phyloP scores from a whole-genome alignment of 2,888 invertebrate species.

The Phalangium opilio region DNA sequence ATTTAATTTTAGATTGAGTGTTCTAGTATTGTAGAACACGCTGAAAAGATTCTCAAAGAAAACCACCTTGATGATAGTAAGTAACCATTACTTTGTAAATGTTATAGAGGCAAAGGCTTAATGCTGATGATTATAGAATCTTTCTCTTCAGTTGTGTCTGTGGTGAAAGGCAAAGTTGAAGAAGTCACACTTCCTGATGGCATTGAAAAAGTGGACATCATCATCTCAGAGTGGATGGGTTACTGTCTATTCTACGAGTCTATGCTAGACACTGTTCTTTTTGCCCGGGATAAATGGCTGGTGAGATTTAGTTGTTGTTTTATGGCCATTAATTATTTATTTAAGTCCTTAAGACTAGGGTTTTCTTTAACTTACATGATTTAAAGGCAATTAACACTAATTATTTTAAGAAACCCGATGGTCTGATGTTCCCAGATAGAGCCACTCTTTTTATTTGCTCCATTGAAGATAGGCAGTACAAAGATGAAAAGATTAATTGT shows the following conservation, averaged over 20 bases:
- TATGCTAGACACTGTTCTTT: conserved; percentile 98
- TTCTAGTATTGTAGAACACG: conserved; percentile 96
- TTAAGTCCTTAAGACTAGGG: not conserved
- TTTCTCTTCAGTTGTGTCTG: conserved; percentile 17
- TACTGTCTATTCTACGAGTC: conserved; percentile 94
- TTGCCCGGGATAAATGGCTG: conserved; percentile 45
- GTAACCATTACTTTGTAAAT: too few species aligned
- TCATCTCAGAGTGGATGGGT: conserved; percentile 67
- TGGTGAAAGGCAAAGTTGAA: conserved; percentile 48
- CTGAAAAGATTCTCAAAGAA: conserved; percentile 74
- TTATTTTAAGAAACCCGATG: conserved; percentile 48
- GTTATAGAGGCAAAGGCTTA: too few species aligned
- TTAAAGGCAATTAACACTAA: not conserved
- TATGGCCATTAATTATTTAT: conserved; percentile 1
- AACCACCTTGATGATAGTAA: conserved; percentile 36
- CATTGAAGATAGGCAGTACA: conserved; percentile 86
- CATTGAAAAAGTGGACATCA: conserved; percentile 82
- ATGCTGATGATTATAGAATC: too few species aligned
- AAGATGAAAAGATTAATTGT: conserved; percentile 99
- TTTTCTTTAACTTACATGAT: not conserved
- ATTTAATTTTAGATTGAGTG: conserved; percentile 56
- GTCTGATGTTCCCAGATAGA: conserved; percentile 79
- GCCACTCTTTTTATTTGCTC: conserved; percentile 83
- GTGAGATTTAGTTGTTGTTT: not conserved
- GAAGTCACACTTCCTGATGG: conserved; percentile 89